Conservation (phyloP, 2,113 vertebrate genomes). For the Rhagologus leucostigma region DNA sequence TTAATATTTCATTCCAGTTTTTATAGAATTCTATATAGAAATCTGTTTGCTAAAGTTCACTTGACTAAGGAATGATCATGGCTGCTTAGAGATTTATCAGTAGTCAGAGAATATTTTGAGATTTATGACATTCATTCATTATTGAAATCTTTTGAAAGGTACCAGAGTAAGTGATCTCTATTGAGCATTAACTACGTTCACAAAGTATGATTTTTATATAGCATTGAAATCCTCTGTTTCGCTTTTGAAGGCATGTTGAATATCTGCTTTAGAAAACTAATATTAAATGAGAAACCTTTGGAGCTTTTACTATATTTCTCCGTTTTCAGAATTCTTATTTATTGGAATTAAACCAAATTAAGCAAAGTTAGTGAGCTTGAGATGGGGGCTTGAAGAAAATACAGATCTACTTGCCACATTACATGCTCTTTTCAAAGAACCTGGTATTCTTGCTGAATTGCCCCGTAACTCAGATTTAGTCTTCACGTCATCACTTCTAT, state of each 20-base stretch:
- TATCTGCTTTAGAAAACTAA: background rate
- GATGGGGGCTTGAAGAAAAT: background rate
- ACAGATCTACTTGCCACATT: background rate
- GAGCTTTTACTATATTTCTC: background rate
- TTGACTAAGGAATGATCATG: background rate
- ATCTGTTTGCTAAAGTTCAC: background rate
- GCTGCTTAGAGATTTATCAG: background rate
- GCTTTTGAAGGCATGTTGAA: background rate
- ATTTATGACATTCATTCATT: background rate
- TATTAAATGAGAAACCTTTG: background rate
- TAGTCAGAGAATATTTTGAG: background rate
- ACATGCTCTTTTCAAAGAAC: background rate
- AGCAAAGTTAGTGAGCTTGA: background rate
- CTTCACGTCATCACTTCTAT: background rate
- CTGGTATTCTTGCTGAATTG: background rate
- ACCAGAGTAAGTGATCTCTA: background rate
- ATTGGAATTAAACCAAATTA: background rate
- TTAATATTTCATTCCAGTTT: background rate
- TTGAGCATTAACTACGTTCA: background rate
- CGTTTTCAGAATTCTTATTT: background rate
- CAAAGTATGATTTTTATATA: background rate
- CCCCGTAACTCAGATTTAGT: background rate
- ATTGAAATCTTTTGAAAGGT: background rate
- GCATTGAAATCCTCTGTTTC: background rate
- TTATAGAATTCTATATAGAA: background rate